Conservation (phyloP, 1,140 invertebrate species). For the Capitella teleta region DNA sequence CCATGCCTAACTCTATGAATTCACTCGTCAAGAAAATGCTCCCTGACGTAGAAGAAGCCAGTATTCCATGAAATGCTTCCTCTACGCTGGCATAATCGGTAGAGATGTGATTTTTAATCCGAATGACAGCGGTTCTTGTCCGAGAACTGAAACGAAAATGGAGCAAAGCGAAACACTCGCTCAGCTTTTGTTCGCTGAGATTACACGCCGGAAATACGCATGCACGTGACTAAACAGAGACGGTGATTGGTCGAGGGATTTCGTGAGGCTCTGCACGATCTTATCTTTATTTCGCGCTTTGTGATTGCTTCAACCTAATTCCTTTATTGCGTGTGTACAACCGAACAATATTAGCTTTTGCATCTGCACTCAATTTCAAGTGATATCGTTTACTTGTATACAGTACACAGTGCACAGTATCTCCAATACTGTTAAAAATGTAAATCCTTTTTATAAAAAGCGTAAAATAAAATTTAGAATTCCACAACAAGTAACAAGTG, state of each 20-base stretch:
- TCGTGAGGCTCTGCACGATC: no score
- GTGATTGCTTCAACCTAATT: no score
- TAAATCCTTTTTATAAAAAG: no score
- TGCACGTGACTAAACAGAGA: conserved; percentile 5
- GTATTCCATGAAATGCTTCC: neutral
- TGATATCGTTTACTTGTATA: no score
- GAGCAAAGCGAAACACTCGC: neutral
- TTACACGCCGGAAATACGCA: neutral
- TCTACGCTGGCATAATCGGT: neutral
- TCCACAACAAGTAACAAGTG: no score
- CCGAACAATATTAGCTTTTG: no score
- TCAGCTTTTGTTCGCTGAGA: neutral
- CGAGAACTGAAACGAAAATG: neutral
- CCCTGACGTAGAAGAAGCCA: neutral
- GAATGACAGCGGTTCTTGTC: neutral
- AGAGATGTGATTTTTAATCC: neutral
- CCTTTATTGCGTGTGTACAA: no score
- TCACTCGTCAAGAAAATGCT: neutral
- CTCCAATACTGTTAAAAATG: no score
- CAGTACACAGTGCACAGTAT: no score
- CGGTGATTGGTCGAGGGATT: conserved; percentile 5
- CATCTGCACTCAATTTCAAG: no score
- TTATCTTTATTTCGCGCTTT: no score
- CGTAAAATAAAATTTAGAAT: no score
- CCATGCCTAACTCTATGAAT: neutral